Percentiles rank a stretch among this genome's conserved stretches.
Evolutionary conservation across 2,113 vertebrate species (phyloP).

Genomic region (Megaptera novaeangliae): DNA sequence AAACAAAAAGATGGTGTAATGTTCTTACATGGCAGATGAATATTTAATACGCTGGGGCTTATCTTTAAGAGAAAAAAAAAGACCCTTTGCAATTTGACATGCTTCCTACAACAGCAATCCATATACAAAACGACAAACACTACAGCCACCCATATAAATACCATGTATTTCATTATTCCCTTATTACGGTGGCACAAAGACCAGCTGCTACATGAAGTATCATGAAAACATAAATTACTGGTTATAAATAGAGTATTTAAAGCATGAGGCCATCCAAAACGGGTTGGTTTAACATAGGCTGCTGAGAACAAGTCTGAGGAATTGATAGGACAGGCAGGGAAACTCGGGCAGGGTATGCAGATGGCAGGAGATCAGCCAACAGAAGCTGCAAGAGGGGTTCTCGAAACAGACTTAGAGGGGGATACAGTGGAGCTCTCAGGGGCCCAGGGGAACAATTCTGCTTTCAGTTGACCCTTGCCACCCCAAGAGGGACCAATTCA

Average conservation of each 20-base stretch:
- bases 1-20: constrained; percentile 37
- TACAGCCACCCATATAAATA: constrained; percentile 29
- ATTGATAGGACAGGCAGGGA: neutral
- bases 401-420: neutral
- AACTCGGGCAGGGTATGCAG: neutral
- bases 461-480: constrained; percentile 47
- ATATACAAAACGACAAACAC: constrained; percentile 43
- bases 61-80: constrained; percentile 41
- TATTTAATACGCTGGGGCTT: constrained; percentile 37
- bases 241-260: constrained; percentile 68
- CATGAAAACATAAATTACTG: constrained; percentile 65
- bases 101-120: constrained; percentile 34
- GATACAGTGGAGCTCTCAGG: neutral
- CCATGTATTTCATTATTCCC: constrained; percentile 56
- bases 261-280: constrained; percentile 45
- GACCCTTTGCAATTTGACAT: constrained; percentile 7
- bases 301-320: constrained; percentile 33
- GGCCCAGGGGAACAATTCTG: neutral
- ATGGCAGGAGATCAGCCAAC: neutral
- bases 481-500: constrained; percentile 51
- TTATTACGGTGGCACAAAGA: constrained; percentile 32
- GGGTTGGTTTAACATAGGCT: neutral
- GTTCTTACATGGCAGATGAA: constrained; percentile 50
- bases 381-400: neutral
- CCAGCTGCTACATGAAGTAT: constrained; percentile 49